Base-by-base conservation (phyloP, 2,113 vertebrate genomes). In the Malurus melanocephalus region DNA sequence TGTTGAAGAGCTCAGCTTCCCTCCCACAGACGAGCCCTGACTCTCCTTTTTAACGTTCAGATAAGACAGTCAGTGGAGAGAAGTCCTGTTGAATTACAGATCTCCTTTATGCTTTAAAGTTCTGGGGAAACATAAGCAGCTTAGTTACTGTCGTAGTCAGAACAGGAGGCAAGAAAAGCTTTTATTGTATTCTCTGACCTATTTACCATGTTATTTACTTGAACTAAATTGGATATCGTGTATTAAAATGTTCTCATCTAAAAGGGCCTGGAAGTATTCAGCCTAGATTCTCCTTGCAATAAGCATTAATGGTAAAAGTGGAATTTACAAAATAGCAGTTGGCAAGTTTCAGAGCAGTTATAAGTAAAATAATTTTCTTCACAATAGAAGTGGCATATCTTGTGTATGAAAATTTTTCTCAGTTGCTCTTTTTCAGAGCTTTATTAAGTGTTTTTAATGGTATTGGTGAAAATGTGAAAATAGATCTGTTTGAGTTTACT, bases 121-220 rank as follows among this genome's bases (percentile, higher is more conserved):
- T 93, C 38, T 76, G 52, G 77, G 74, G 86, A 85, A 94, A 30
- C 45, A 33, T 82, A 92, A 95, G 80, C 84, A 52, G 86, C 72
- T 94, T 94, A 93, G 59, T 91, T 91, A 55, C 74, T 87, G 46
- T 80, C 11, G 20, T 52, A 45, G 78, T 33, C 59, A 55, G 74
- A 86, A 75, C 22, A 32, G 55, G 18, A 75, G 81, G 33, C 80
- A 84, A 93, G 59, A 52, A 72, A 43, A 84, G 87, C 76, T 91
- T 84, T 83, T 60, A n/a, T 67, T 85, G 48, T 84, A 15, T 77
- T 85, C 66, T 72, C 71, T 94, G 92, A 92, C 84, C 84, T 94
- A 15, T 93, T 94, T 69, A 49, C 48, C 7, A 1, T 46, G 76
- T 75, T 89, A 85, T 72, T 94, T 91, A 72, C 59, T 90, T 59